Evolutionary conservation across 2,797 vertebrate genomes (phyloP), one percentile per base, ranked within the genome.

Genomic region (Oophaga sylvatica): DNA sequence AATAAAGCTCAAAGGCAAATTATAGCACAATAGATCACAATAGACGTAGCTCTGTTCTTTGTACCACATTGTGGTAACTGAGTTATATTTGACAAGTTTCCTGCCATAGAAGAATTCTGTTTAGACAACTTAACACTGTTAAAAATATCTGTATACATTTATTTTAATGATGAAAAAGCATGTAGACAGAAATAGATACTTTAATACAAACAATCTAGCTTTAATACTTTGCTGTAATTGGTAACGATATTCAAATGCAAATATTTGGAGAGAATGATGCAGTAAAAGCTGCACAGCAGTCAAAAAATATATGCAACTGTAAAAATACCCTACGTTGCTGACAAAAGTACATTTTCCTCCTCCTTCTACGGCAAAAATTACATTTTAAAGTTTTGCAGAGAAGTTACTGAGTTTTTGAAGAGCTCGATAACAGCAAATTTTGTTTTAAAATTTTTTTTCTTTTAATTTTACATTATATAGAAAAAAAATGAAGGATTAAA

Each of bases 131-230:
- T 63, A 20, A 62, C 20, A 16, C 17, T n/a, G 59, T 78, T 53
- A 75, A 65, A 85, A 85, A 84, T 77, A 78, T 41, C 67, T 84
- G 60, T 67, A 85, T 65, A 79, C n/a, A 77, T 85, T 73, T 77
- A 31, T 53, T 71, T 68, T 85, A 79, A 78, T 85, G 35, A 79
- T 79, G 76, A 77, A 31, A 85, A 63, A 63, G 73, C n/a, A 31
- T 56, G 41, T 57, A 68, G 35, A 78, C 76, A 79, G 75, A 79
- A 79, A 79, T 79, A 79, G 75, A 68, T 29, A 65, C 59, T 22
- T 68, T 20, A 67, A 68, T 67, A 68, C 48, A 67, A 67, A 79
- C 84, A 79, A 57, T 53, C 70, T 63, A 65, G 41, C 41, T 53
- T 85, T 76, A 65, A 77, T 31, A 48, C 41, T 6, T 9, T n/a